Percentiles rank a stretch among this genome's conserved stretches.
Conservation (phyloP, 2,888 invertebrate species). For the Chalcis sispes region DNA sequence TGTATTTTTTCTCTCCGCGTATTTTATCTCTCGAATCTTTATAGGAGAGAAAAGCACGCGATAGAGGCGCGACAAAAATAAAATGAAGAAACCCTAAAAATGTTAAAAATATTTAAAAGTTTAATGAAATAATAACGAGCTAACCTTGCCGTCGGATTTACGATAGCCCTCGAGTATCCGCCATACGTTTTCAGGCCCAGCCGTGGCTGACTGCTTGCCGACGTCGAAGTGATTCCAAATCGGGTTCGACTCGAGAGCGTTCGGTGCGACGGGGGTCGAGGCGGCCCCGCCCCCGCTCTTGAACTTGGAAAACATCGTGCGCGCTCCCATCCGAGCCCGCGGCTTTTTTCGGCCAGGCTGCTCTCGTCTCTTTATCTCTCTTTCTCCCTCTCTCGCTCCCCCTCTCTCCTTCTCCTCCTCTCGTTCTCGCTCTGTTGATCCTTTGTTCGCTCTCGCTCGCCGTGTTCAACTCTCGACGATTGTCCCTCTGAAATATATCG, state of each 20-base stretch:
- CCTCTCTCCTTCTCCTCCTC: no score
- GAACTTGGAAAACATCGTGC: slow-evolving; percentile 86
- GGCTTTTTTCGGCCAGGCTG: background rate
- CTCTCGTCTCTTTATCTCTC: no score
- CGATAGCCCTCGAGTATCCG: slow-evolving; percentile 92
- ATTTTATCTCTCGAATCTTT: no score
- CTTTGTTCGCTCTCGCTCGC: no score
- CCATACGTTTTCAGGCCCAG: slow-evolving; percentile 95
- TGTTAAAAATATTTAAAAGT: background rate
- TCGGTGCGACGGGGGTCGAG: slow-evolving; percentile 71
- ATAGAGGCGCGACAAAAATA: background rate
- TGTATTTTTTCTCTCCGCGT: no score
- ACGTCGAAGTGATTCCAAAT: slow-evolving; percentile 92
- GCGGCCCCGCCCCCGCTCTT: slow-evolving; percentile 78
- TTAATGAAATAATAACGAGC: background rate
- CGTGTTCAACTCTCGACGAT: no score
- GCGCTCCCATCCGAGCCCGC: slow-evolving; percentile 58
- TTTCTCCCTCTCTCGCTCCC: no score
- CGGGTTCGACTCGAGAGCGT: slow-evolving; percentile 85
- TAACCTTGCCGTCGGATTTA: slow-evolving; percentile 93
- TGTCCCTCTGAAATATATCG: no score
- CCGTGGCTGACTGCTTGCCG: slow-evolving; percentile 86
- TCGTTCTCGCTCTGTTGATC: no score
- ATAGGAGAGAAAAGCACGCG: no score
- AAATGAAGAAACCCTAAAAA: background rate